Evolutionary conservation across 2,797 vertebrate species (phyloP), one percentile per base, ranked within the genome.

Genomic region (Coregonus sp.): DNA sequence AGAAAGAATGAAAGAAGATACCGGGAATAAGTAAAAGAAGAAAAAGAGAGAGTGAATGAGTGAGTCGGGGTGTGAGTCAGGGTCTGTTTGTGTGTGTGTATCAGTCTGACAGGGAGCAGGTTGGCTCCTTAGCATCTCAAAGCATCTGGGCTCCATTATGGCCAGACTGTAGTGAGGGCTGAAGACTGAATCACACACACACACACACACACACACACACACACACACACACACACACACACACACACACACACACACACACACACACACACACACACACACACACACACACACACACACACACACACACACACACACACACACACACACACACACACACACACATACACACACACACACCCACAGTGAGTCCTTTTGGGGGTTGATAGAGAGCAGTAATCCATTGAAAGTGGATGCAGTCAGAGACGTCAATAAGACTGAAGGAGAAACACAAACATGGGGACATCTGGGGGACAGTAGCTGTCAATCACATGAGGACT

Each of bases 61-160:
- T 81, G 87, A 87, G 73, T 31, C 25, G 68, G 75, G 15, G 77
- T 72, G 40, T 47, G 40, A 47, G 40, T 47, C 40, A 47, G 40
- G 11, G 9, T 47, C 40, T 47, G 40, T 0, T 11, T 12, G 9
- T 47, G 33, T 35, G 35, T 37, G 75, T 80, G 59, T 74, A 73
- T 85, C 77, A 78, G 80, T 74, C 79, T 69, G 86, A 91, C 86
- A 89, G 85, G 73, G 76, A 83, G 87, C 86, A 80, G 78, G 87
- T 88, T 85, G 79, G 87, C 85, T 91, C 82, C 89, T 92, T 92
- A 91, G 90, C 91, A 91, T 94, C 88, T 94, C 89, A 93, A 92
- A 93, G 91, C 92, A 92, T 90, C 88, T 92, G 88, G 89, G 91
- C 86, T 91, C 82, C 86, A 91, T 92, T 92, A 86, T 77, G 86